phyloP scores from a whole-genome alignment of 1,140 invertebrate genomes.

The Drosophila miranda region DNA sequence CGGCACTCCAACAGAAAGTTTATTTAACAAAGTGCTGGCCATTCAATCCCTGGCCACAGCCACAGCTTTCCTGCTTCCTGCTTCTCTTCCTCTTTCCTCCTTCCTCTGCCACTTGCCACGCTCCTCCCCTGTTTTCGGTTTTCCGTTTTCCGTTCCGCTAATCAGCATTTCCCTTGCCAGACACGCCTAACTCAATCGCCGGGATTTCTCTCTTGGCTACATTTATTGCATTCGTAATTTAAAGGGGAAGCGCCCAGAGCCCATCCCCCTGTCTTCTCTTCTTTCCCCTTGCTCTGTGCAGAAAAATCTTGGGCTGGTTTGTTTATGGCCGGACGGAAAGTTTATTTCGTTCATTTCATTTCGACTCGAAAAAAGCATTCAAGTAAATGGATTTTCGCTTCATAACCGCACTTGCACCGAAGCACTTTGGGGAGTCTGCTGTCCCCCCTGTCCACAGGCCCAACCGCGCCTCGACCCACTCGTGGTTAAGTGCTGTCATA shows the following conservation, averaged over 20 bases:
- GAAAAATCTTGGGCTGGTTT: conserved; percentile 46
- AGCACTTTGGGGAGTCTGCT: conserved; percentile 46
- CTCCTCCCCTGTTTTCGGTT: neutral
- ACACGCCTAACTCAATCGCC: conserved; percentile 50
- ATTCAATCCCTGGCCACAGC: conserved; percentile 45
- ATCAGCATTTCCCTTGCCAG: conserved; percentile 49
- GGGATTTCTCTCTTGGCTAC: conserved; percentile 45
- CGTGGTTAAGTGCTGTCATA: conserved; percentile 62
- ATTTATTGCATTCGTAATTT: conserved; percentile 72
- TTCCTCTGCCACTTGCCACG: neutral
- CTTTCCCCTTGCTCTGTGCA: conserved; percentile 10
- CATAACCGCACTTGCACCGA: conserved; percentile 53
- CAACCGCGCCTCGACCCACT: conserved; percentile 1
- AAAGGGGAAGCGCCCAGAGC: conserved; percentile 16
- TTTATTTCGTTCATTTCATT: conserved; percentile 59
- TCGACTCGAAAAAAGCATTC: conserved; percentile 49
- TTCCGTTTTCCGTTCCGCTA: conserved; percentile 34
- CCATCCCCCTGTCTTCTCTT: neutral
- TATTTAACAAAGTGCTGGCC: conserved; percentile 70
- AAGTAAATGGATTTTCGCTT: conserved; percentile 72
- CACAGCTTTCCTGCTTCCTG: neutral
- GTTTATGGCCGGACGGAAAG: conserved; percentile 52
- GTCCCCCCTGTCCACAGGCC: too few species aligned
- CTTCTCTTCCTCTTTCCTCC: neutral
- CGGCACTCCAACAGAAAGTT: conserved; percentile 62